phyloP scores from a whole-genome alignment of 1,140 invertebrate genomes.

The Lucilia sericata region DNA sequence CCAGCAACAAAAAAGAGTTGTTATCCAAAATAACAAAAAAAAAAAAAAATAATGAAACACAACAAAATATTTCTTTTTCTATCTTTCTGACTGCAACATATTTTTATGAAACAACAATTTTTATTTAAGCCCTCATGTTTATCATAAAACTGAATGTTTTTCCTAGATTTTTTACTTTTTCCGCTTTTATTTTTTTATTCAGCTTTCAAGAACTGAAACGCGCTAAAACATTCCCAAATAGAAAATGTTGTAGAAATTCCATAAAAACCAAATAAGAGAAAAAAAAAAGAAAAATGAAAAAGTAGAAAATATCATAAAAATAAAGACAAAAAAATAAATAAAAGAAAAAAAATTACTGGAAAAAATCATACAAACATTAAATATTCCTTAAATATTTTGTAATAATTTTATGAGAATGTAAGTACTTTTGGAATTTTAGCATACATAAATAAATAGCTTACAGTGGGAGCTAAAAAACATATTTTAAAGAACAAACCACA shows the following conservation, averaged over 20 bases:
- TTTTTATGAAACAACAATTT: conserved; percentile 38
- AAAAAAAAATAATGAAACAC: not conserved
- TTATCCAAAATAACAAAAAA: conserved; percentile 12
- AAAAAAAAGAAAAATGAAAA: not conserved
- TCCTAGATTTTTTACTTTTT: conserved; percentile 19
- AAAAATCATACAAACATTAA: conserved; percentile 18
- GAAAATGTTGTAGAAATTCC: not conserved
- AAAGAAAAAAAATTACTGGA: not conserved
- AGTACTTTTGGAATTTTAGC: not conserved
- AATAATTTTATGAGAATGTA: conserved; percentile 21
- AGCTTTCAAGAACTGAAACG: conserved; percentile 5
- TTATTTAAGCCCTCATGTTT: conserved; percentile 36
- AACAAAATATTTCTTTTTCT: no score
- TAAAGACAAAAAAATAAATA: not conserved
- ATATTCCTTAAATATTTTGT: conserved; percentile 10
- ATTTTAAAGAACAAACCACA: no score
- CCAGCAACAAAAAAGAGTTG: conserved; percentile 32
- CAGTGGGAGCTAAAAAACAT: not conserved
- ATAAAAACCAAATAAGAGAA: conserved; percentile 3
- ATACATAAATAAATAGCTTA: conserved; percentile 1
- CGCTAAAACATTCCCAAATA: conserved; percentile 4
- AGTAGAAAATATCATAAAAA: not conserved
- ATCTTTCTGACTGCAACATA: conserved; percentile 33
- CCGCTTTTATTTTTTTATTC: not conserved
- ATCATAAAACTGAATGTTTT: conserved; percentile 34